Base-by-base conservation (phyloP, 1,140 invertebrate genomes). In the Bombus waltoni region DNA sequence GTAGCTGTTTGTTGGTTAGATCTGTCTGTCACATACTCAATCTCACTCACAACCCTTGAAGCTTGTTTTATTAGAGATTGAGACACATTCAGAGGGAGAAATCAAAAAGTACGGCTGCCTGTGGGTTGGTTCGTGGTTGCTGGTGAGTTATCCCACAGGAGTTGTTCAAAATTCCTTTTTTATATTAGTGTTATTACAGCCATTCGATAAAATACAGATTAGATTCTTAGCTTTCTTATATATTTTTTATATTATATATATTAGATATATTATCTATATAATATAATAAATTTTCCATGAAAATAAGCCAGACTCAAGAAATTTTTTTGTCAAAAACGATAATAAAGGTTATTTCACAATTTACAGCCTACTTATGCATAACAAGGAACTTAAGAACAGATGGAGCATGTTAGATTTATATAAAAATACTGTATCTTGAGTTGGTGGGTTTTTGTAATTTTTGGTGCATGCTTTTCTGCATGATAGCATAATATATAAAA, bases 1-100 rank as follows among this genome's bases (percentile, higher is more conserved):
- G 95, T 95, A 95, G 94, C 95, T 95, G 95, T 95, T 94, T 95
- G 93, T 94, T 94, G 94, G 93, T 94, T 95, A 95, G 93, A 93
- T 95, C 94, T 94, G 91, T 95, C 94, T 95, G 93, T 95, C 94
- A 94, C 93, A 93, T 92, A 93, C 94, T 95, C 94, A 92, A 93
- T 94, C 94, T 95, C 95, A 90, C 92, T 93, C 93, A 91, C 92
- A 94, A 93, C 91, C 91, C 94, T 92, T 92, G 93, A 94, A 92
- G 94, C 94, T 95, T 95, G 93, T 95, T 95, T 94, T 94, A 91
- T 95, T 94, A 93, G 93, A 94, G 94, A 95, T 95, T 95, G 94
- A 95, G 94, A 93, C 91, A 94, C 93, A 94, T 93, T 91, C 93
- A 95, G 93, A 95, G 91, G 92, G 93, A 94, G 93, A 94, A 93